A percentile compares a stretch with the other conserved stretches of the same genome.
Conservation (phyloP, 2,797 vertebrate species). For the Pipistrellus pygmaeus region DNA sequence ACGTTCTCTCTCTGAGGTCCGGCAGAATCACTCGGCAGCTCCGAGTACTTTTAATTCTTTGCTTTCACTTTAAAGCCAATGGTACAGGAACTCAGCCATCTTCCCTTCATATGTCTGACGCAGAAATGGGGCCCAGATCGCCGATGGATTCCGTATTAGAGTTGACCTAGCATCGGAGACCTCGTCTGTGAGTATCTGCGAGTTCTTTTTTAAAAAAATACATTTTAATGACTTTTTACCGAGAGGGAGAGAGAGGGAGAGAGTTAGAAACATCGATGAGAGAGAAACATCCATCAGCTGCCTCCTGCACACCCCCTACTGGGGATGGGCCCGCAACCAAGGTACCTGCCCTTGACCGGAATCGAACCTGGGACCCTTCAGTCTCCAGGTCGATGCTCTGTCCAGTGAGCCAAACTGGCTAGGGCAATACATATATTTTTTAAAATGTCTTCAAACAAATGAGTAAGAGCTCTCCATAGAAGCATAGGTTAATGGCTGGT, state of each 20-base stretch:
- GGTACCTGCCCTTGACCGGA: too few relatives aligned
- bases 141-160: constrained; percentile 92
- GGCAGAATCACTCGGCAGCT: not conserved
- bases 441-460: not conserved
- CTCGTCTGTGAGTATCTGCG: constrained; percentile 86
- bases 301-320: too few relatives aligned
- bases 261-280: too few relatives aligned
- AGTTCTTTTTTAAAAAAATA: not conserved
- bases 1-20: not conserved
- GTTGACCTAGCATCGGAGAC: constrained; percentile 92
- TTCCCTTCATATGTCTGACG: constrained; percentile 53
- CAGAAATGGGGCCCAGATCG: constrained; percentile 95
- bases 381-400: too few relatives aligned
- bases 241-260: too few relatives aligned
- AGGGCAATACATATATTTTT: not conserved
- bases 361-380: too few relatives aligned
- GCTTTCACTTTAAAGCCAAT: not conserved
- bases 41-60: not conserved
- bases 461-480: not conserved
- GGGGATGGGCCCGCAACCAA: too few relatives aligned
- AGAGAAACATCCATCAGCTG: too few relatives aligned
- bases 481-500: not conserved
- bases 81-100: not conserved
- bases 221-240: too few relatives aligned
- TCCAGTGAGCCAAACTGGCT: too few relatives aligned